Evolutionary conservation across 2,888 invertebrate genomes (phyloP).

Genomic region (Noctuana brunneofusca): DNA sequence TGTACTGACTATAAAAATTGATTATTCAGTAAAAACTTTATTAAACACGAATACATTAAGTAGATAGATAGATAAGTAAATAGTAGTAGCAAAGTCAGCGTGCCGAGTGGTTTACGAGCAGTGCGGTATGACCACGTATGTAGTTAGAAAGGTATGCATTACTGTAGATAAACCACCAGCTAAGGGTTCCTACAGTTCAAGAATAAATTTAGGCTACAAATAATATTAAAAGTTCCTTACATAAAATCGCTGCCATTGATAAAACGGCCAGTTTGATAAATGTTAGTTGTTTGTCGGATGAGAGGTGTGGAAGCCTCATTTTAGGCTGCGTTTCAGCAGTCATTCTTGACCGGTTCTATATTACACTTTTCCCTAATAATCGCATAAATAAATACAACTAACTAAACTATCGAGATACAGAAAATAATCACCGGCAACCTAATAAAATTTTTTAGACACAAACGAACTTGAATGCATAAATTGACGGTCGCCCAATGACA

Average conservation of each 20-base stretch:
- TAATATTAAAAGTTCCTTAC: slow-evolving; percentile 84
- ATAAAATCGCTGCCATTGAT: slow-evolving; percentile 94
- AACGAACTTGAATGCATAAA: slow-evolving; percentile 37
- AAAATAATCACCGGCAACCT: slow-evolving; percentile 73
- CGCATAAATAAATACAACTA: slow-evolving; percentile 46
- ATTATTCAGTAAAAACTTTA: background rate
- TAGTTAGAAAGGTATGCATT: slow-evolving; percentile 23
- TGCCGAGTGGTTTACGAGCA: background rate
- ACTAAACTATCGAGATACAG: slow-evolving; percentile 40
- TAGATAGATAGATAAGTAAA: slow-evolving; percentile 31
- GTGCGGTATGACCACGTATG: slow-evolving; percentile 52
- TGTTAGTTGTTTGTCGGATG: slow-evolving; percentile 79
- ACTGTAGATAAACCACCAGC: background rate
- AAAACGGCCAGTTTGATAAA: slow-evolving; percentile 90
- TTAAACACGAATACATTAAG: slow-evolving; percentile 4
- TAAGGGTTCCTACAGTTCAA: background rate
- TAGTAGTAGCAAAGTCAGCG: slow-evolving; percentile 16
- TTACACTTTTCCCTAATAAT: slow-evolving; percentile 40
- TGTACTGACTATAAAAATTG: background rate
- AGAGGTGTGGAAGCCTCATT: slow-evolving; percentile 66
- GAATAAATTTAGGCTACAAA: background rate
- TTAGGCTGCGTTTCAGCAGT: slow-evolving; percentile 67
- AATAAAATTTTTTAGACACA: slow-evolving; percentile 42
- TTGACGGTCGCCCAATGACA: slow-evolving; percentile 57
- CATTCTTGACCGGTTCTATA: slow-evolving; percentile 54